Conservation (phyloP, 2,113 vertebrate genomes). For the Micronisus gabar region DNA sequence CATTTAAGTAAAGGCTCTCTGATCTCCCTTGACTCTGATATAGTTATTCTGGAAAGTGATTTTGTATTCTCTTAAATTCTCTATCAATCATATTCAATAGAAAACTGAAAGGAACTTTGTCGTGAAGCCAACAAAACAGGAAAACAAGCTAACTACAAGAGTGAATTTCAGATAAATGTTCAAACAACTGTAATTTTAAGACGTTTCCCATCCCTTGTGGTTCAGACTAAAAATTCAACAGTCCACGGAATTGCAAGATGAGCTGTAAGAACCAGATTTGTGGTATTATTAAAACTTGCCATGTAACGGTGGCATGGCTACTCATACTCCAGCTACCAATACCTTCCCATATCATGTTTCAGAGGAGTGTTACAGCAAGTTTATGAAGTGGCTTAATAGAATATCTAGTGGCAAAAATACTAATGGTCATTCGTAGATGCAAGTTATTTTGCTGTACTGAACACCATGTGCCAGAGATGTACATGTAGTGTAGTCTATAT, state of each 20-base stretch:
- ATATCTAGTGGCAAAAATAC: neutral
- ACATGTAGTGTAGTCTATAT: neutral
- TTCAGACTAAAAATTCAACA: neutral
- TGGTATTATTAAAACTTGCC: neutral
- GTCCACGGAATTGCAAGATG: neutral
- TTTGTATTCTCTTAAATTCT: neutral
- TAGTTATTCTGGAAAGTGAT: neutral
- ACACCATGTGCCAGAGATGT: neutral
- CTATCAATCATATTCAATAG: neutral
- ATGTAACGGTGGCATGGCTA: neutral
- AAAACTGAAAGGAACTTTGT: neutral
- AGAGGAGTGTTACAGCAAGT: neutral
- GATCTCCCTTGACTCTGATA: neutral
- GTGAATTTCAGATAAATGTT: neutral
- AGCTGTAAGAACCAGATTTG: neutral
- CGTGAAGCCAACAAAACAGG: neutral
- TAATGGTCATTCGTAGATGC: fast-evolving
- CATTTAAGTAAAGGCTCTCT: neutral
- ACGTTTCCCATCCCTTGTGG: neutral
- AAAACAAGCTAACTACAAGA: neutral
- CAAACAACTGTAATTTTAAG: neutral
- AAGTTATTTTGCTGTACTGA: neutral
- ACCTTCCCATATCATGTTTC: neutral
- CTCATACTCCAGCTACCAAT: neutral
- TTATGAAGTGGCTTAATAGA: neutral